These are phyloP conservation scores for Microctonus aethiopoides DNA, from an alignment of 2,888 invertebrate genomes.

Conservation along the genomic window DNA sequence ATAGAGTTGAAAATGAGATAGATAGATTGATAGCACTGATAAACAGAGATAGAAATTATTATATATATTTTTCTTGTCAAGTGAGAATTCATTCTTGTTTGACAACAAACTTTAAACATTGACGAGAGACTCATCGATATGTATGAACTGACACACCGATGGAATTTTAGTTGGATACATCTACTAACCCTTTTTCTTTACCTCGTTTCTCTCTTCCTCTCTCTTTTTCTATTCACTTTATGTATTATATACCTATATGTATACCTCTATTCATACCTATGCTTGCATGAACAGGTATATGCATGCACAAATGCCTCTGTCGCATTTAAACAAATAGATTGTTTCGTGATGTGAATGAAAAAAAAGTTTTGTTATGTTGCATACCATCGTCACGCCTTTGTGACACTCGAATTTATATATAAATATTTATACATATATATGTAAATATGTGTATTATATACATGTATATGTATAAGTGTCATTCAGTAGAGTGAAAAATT, in stretches of 20 bases:
- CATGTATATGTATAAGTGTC: background rate
- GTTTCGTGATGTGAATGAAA: slow-evolving; percentile 33
- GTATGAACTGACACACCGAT: slow-evolving; percentile 58
- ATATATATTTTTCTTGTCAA: slow-evolving; percentile 54
- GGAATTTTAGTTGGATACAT: slow-evolving; percentile 64
- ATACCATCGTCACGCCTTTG: slow-evolving; percentile 17
- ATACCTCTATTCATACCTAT: no score
- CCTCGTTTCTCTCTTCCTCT: slow-evolving; percentile 1
- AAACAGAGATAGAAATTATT: slow-evolving; percentile 48
- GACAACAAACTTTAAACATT: slow-evolving; percentile 2
- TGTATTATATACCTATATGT: no score
- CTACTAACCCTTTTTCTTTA: slow-evolving; percentile 15
- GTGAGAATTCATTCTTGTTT: slow-evolving; percentile 53
- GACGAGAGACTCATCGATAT: slow-evolving; percentile 58
- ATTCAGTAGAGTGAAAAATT: background rate
- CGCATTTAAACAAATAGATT: slow-evolving; percentile 55
- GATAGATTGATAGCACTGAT: slow-evolving; percentile 45
- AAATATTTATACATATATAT: no score
- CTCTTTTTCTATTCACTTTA: background rate
- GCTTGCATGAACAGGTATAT: no score
- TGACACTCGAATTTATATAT: slow-evolving; percentile 15
- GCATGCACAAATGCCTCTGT: slow-evolving; percentile 29
- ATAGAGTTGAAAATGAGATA: slow-evolving; percentile 43
- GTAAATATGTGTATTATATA: no score
- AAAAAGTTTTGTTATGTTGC: slow-evolving; percentile 33